Conservation (phyloP, 2,888 invertebrate species). For the Pediacus dermestoides region DNA sequence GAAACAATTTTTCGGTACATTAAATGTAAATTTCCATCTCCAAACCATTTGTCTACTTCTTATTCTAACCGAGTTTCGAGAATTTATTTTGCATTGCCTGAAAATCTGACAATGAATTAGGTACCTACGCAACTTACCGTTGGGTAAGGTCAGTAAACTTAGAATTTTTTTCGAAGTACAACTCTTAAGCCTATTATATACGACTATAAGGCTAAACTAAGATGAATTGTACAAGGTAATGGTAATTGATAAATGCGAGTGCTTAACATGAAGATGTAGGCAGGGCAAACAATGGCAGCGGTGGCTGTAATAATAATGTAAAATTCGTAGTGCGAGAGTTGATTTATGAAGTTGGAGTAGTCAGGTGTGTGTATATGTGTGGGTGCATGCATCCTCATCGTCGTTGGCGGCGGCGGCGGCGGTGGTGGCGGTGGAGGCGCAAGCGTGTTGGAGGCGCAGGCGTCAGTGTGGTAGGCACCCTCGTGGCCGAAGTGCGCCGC, state of each 20-base stretch:
- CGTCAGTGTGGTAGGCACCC: conserved; percentile 43
- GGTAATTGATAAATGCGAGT: conserved; percentile 25
- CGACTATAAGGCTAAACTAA: no score
- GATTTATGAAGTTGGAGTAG: conserved; percentile 29
- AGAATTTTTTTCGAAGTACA: no score
- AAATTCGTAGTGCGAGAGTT: conserved; percentile 25
- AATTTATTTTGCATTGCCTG: no score
- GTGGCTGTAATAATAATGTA: conserved; percentile 26
- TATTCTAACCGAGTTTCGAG: no score
- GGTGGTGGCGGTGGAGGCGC: conserved; percentile 34
- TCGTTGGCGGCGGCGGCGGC: conserved; percentile 37
- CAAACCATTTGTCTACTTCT: no score
- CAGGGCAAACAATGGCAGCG: conserved; percentile 21
- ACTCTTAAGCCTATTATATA: no score
- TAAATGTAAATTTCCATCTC: no score
- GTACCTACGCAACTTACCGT: no score
- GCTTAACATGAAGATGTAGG: conserved; percentile 23
- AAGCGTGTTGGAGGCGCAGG: conserved; percentile 40
- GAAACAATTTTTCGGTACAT: no score
- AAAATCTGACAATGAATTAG: no score
- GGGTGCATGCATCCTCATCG: conserved; percentile 28
- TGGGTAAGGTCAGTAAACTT: no score
- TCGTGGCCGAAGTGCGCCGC: conserved; percentile 46
- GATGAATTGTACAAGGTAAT: conserved; percentile 10
- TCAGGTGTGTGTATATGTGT: conserved; percentile 37